Base-by-base conservation (phyloP, 2,113 vertebrate genomes). In the Taurulus bubalis region DNA sequence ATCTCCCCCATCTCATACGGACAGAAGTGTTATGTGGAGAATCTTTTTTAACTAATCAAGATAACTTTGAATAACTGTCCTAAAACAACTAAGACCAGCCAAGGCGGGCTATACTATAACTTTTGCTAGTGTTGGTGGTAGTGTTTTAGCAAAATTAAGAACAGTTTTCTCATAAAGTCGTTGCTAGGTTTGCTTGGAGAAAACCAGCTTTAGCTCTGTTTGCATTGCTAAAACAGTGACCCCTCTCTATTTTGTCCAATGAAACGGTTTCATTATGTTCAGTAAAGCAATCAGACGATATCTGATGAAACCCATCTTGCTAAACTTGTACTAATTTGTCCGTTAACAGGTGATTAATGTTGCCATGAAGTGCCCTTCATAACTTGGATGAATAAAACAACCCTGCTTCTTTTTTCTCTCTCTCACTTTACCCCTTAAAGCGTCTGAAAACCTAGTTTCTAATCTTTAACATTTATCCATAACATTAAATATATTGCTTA, bases 381-480 rank as follows among this genome's bases (percentile, higher is more conserved):
- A 30, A 14, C 66, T 34, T 32, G 6, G 6, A 60, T 9, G 3
- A 22, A 63, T 12, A n/a, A 63, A 63, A 18, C 24, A 30, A 49
- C 47, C 12, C 34, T 15, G 28, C 14, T 55, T 71, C 10, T 18
- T 15, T 30, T 65, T 53, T 73, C 14, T 74, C 0, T 9, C 56
- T 76, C 26, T 68, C 40, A 30, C 42, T 45, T 20, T 62, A 66
- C 34, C 16, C 58, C 22, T 32, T 63, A 67, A 82, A 55, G 12
- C 1, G 0, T 70, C 3, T 53, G 6, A 22, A 68, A 22, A 49
- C 8, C 14, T 64, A 22, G 8, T 34, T 45, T 66, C 38, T 42
- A 10, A 45, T 66, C 16, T 30, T 49, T 1, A 49, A 24, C 32
- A 51, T 22, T 51, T 18, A 51, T 51, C 20, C 49, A 36, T 62